phyloP scores from a whole-genome alignment of 2,888 invertebrate genomes.

The Nudaria mundana region DNA sequence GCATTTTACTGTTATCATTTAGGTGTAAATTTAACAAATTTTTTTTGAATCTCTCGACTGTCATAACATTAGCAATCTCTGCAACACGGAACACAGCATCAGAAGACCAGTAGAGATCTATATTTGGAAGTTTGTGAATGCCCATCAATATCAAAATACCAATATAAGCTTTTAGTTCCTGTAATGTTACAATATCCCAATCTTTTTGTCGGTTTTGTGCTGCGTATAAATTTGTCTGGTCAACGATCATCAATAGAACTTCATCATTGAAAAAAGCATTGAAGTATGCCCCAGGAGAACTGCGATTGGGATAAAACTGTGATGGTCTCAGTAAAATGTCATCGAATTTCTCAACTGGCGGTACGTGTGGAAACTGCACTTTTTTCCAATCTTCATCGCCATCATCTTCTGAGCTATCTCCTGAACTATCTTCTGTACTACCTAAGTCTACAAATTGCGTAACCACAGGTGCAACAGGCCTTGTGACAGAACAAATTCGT shows the following conservation, averaged over 20 bases:
- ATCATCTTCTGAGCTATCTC: constrained; percentile 5
- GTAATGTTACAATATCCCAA: constrained; percentile 8
- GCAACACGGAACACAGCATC: constrained; percentile 6
- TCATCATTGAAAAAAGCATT: constrained; percentile 8
- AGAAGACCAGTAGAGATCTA: constrained; percentile 10
- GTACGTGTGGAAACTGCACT: constrained; percentile 9
- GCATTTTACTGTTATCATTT: constrained; percentile 16
- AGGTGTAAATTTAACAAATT: constrained; percentile 12
- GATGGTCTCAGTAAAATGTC: constrained; percentile 4
- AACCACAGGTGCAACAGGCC: constrained; percentile 3
- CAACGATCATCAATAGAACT: constrained; percentile 7
- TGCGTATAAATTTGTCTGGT: constrained; percentile 4
- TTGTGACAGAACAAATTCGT: constrained; percentile 1
- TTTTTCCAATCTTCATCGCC: constrained; percentile 11
- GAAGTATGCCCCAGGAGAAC: constrained; percentile 8
- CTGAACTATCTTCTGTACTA: constrained; percentile 2
- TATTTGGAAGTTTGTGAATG: constrained; percentile 6
- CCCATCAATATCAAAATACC: constrained; percentile 10
- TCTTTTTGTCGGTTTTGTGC: constrained; percentile 11
- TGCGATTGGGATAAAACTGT: constrained; percentile 6
- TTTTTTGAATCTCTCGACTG: constrained; percentile 9
- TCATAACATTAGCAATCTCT: constrained; percentile 9
- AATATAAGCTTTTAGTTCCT: constrained; percentile 8
- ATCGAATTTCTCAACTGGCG: not conserved
- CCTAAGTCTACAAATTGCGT: constrained; percentile 1